These are phyloP conservation scores for Diadegma fenestrale DNA, from an alignment of 2,888 invertebrate species.

Conservation along the genomic window DNA sequence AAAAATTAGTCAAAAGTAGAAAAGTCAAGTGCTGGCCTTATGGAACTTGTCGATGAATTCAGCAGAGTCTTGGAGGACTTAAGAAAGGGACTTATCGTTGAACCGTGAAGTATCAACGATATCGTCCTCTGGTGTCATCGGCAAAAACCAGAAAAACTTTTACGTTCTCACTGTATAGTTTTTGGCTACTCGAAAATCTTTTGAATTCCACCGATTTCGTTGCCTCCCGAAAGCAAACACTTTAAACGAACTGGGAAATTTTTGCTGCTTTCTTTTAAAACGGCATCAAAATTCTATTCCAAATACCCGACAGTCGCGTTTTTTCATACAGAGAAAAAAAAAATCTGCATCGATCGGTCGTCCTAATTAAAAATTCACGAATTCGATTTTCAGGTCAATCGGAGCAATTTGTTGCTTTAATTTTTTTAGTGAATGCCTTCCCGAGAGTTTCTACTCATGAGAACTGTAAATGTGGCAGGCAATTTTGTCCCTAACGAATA, in stretches of 20 bases:
- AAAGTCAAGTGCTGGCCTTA: slow-evolving; percentile 69
- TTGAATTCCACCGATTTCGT: slow-evolving; percentile 62
- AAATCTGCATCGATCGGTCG: too few species aligned
- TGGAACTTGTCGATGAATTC: slow-evolving; percentile 69
- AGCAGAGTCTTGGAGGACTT: slow-evolving; percentile 28
- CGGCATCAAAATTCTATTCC: too few species aligned
- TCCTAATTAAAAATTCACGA: too few species aligned
- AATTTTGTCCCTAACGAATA: too few species aligned
- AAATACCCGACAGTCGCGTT: too few species aligned
- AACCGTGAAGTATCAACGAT: slow-evolving; percentile 48
- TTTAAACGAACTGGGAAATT: not conserved
- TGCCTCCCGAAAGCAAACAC: not conserved
- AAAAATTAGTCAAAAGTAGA: slow-evolving; percentile 48
- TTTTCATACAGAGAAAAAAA: too few species aligned
- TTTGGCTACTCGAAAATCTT: slow-evolving; percentile 44
- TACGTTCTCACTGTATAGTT: not conserved
- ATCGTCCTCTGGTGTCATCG: slow-evolving; percentile 38
- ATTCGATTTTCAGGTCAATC: too few species aligned
- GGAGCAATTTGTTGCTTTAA: too few species aligned
- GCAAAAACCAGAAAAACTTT: slow-evolving; percentile 38
- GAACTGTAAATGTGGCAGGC: too few species aligned
- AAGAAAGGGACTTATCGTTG: slow-evolving; percentile 27
- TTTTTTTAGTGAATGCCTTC: too few species aligned
- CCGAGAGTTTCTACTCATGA: too few species aligned
- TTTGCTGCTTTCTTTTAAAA: not conserved